phyloP scores from a whole-genome alignment of 2,797 vertebrate genomes.

The Avahi laniger region DNA sequence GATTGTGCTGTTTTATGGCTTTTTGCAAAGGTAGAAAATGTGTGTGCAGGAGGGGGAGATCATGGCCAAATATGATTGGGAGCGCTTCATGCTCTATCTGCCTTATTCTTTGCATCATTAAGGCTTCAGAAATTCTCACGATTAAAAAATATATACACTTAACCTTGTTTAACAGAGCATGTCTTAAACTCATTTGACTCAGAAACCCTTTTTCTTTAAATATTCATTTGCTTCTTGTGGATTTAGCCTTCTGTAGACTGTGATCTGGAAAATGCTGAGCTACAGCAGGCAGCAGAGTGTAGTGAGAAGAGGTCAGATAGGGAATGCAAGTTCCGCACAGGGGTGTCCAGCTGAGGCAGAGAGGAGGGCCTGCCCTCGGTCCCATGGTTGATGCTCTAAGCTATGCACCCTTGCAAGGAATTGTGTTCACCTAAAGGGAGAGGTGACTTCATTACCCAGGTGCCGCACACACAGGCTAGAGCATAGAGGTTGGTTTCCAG shows the following conservation, averaged over 20 bases:
- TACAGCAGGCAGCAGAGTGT: not conserved
- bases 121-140: not conserved
- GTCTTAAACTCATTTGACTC: conserved; percentile 37
- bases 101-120: not conserved
- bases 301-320: not conserved
- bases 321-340: not conserved
- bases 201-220: not conserved
- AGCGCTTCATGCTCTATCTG: not conserved
- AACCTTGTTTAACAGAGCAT: not conserved
- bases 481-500: not conserved
- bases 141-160: not conserved
- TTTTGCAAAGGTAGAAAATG: conserved; percentile 24
- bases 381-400: not conserved
- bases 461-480: not conserved
- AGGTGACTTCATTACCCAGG: not conserved
- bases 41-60: not conserved
- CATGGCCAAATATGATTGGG: not conserved
- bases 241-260: not conserved
- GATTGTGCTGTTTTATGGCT: not conserved
- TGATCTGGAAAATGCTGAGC: not conserved
- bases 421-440: not conserved
- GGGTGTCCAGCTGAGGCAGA: not conserved
- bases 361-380: rapidly evolving
- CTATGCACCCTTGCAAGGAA: not conserved
- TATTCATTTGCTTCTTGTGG: not conserved